Evolutionary conservation across 2,113 vertebrate species (phyloP), one percentile per base, ranked within the genome.

Genomic region (Hippoglossus stenolepis): DNA sequence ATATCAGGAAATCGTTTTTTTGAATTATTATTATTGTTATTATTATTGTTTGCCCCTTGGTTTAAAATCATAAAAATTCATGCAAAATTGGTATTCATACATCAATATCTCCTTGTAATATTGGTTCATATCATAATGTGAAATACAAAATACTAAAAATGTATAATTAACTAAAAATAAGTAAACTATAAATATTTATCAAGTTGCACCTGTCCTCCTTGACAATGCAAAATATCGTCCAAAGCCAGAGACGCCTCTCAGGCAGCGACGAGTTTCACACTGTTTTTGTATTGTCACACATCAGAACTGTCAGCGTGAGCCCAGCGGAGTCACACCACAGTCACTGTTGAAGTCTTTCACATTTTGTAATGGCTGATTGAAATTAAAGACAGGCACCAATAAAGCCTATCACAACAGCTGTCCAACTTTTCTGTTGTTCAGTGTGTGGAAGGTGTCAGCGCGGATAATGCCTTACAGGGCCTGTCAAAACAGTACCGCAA

Each of bases 241-340:
- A 26, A 9, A 57, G 58, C 24, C 54, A n/a, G 51, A 73, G n/a
- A 43, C 51, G 65, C 28, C 45, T 47, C 18, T 18, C 5, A 56
- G 82, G 23, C 45, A 45, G 23, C 68, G 70, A 73, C n/a, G 60
- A 28, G 61, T 67, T 82, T 77, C 75, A 66, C 68, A 76, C 60
- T 9, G 51, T 64, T 58, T 17, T 54, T 51, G 12, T 70, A n/a
- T 70, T 63, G 53, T 47, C 13, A 62, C 79, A 45, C 66, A 62
- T 64, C 49, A 57, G 57, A 82, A 72, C 53, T 21, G 23, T 65
- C 73, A 65, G 38, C 54, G 31, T 54, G 45, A 56, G 62, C 65
- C 43, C 53, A 28, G 31, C 61, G 3, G n/a, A 73, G 65, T 67
- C 60, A 47, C 60, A 40, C 59, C 49, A 51, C 68, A 74, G 64